Conservation (phyloP, 37 sponge, comb jelly and placozoan species). For the Ianthella basta region DNA sequence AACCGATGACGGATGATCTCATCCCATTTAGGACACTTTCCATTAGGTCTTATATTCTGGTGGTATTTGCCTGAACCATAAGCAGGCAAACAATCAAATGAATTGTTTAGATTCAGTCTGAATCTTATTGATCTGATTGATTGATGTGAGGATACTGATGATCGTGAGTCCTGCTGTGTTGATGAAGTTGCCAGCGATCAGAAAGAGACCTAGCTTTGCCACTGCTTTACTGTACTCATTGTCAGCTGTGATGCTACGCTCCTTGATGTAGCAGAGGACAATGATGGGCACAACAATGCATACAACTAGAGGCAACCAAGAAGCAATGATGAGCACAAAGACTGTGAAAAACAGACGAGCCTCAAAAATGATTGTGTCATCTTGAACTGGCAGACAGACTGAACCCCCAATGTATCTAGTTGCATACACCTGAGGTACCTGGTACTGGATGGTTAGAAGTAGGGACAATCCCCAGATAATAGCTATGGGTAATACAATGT, state of each 20-base stretch:
- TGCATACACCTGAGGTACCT: conserved; percentile 1
- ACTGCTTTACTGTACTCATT: background rate
- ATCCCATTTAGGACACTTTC: too few species aligned
- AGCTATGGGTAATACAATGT: too few species aligned
- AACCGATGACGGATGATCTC: too few species aligned
- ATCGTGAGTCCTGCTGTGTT: background rate
- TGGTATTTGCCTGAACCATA: too few species aligned
- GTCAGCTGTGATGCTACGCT: background rate
- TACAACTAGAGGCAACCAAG: background rate
- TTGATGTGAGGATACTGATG: too few species aligned
- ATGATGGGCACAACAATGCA: background rate
- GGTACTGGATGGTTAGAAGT: too few species aligned
- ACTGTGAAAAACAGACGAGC: background rate
- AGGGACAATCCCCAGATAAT: too few species aligned
- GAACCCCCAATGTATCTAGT: background rate
- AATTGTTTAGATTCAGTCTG: too few species aligned
- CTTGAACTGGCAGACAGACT: background rate
- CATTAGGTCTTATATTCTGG: too few species aligned
- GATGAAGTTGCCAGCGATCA: background rate
- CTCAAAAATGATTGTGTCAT: background rate
- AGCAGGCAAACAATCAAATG: too few species aligned
- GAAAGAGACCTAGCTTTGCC: conserved; percentile 2
- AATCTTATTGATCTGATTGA: too few species aligned
- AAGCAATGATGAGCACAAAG: background rate
- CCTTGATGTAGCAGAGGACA: background rate